Conservation (phyloP, 2,888 invertebrate species). For the Andrena bicolor region DNA sequence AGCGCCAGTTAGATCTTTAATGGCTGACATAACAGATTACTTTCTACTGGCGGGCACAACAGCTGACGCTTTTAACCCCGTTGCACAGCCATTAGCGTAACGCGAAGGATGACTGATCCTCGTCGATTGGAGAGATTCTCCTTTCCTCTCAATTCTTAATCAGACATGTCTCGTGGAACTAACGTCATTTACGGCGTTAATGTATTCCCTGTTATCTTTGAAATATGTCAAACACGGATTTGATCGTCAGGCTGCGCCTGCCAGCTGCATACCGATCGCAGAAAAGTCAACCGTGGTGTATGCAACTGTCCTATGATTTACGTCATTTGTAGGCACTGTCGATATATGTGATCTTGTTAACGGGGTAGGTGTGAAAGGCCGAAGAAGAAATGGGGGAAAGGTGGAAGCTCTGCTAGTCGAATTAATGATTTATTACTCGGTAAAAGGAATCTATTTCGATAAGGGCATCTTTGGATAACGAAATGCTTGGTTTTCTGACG, state of each 20-base stretch:
- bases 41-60: conserved; percentile 25
- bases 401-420: too few relatives aligned
- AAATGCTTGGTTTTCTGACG: too few relatives aligned
- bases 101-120: neutral
- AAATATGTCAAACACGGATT: neutral
- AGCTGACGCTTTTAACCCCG: neutral
- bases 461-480: too few relatives aligned
- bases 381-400: too few relatives aligned
- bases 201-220: neutral
- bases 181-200: neutral
- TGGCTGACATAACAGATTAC: conserved; percentile 26
- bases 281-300: neutral
- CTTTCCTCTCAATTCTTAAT: neutral
- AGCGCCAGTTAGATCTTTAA: conserved; percentile 44
- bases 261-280: neutral
- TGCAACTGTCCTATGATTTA: too few relatives aligned
- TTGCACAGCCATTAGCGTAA: neutral
- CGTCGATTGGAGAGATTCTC: neutral
- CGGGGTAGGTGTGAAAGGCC: too few relatives aligned
- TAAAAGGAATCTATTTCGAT: too few relatives aligned
- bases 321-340: too few relatives aligned
- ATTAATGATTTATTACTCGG: too few relatives aligned
- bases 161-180: neutral
- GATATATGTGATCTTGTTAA: too few relatives aligned
- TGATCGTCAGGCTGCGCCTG: neutral